These are phyloP conservation scores for Acrobasis consociella DNA, from an alignment of 2,888 invertebrate species.

Conservation along the genomic window DNA sequence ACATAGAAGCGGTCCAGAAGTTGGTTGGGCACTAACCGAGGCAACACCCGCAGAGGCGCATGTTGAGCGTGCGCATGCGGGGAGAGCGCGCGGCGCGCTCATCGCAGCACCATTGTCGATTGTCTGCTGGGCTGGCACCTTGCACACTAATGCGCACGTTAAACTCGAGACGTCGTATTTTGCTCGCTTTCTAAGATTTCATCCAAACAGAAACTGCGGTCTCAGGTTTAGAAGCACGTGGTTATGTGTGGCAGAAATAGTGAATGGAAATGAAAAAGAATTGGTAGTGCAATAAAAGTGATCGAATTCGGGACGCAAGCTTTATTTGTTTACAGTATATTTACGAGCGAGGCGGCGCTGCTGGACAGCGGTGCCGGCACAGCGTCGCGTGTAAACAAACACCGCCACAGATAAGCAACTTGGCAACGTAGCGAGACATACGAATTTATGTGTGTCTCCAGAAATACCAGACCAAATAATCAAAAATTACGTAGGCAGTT, in stretches of 20 bases:
- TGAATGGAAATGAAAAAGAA: slow-evolving; percentile 1
- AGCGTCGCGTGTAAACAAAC: slow-evolving; percentile 60
- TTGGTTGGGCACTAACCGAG: slow-evolving; percentile 61
- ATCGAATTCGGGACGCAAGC: slow-evolving; percentile 1
- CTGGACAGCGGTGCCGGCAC: slow-evolving; percentile 44
- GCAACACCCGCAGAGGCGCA: slow-evolving; percentile 80
- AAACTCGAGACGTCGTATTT: slow-evolving; percentile 65
- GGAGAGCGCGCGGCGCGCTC: slow-evolving; percentile 57
- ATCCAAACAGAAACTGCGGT: background rate
- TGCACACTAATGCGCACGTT: slow-evolving; percentile 70
- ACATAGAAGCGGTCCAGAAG: slow-evolving; percentile 31
- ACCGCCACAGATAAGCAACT: slow-evolving; percentile 55
- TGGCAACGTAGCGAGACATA: slow-evolving; percentile 51
- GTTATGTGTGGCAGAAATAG: background rate
- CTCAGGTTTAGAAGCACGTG: background rate
- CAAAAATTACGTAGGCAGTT: slow-evolving; percentile 33
- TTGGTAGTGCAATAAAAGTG: background rate
- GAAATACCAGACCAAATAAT: slow-evolving; percentile 44
- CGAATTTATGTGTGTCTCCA: slow-evolving; percentile 42
- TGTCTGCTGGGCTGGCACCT: slow-evolving; percentile 44
- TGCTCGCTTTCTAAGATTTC: slow-evolving; percentile 39
- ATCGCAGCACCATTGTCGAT: slow-evolving; percentile 64
- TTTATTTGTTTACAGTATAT: slow-evolving; percentile 40
- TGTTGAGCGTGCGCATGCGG: slow-evolving; percentile 65
- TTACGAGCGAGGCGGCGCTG: slow-evolving; percentile 45